Percentiles rank a stretch among this genome's conserved stretches.
These are phyloP conservation scores for Machimus rusticus DNA, from an alignment of 2,888 invertebrate species.

Conservation along the genomic window DNA sequence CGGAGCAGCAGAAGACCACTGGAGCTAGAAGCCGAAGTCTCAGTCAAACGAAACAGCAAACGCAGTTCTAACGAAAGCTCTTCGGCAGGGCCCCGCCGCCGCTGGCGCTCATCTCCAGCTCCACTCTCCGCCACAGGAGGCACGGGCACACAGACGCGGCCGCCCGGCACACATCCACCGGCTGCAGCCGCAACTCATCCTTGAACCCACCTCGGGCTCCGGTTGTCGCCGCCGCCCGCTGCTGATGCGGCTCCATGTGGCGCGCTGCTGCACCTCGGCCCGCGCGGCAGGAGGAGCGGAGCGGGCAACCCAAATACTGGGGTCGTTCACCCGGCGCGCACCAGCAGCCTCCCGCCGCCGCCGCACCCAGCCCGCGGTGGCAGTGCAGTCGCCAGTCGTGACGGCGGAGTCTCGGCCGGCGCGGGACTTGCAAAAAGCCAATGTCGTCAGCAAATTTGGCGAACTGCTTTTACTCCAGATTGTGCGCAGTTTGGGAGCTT, in stretches of 20 bases:
- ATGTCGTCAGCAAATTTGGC: not conserved
- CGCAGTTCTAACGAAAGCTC: not conserved
- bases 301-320: constrained; percentile 13
- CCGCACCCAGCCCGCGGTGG: not conserved
- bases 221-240: not conserved
- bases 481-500: not conserved
- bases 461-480: not conserved
- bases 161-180: not conserved
- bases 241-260: not conserved
- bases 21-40: not conserved
- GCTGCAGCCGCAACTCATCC: constrained; percentile 17
- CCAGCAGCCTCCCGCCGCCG: not conserved
- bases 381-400: not conserved
- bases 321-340: constrained; percentile 10
- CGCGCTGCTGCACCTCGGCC: not conserved
- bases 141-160: not conserved
- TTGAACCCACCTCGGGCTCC: constrained; percentile 10
- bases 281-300: not conserved
- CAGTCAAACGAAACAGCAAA: not conserved
- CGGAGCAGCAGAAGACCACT: not conserved
- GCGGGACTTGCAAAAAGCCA: not conserved
- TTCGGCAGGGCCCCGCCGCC: not conserved
- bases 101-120: not conserved
- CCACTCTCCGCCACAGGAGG: not conserved
- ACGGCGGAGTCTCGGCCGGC: not conserved